phyloP scores from a whole-genome alignment of 2,113 vertebrate genomes.

The Engraulis encrasicolus region DNA sequence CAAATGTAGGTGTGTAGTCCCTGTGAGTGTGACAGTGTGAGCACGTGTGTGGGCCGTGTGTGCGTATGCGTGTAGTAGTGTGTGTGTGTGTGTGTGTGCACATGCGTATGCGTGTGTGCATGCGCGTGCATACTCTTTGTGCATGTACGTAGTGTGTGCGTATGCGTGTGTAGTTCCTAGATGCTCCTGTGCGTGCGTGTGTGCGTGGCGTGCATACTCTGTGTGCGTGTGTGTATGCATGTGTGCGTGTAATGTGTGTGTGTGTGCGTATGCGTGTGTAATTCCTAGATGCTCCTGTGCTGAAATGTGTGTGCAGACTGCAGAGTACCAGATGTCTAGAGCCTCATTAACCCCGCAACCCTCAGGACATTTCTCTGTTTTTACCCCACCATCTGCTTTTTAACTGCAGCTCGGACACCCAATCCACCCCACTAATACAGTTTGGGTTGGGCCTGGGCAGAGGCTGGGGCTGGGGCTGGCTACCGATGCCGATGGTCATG shows the following conservation, averaged over 20 bases:
- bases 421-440: slow-evolving; percentile 46
- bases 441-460: slow-evolving; percentile 42
- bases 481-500: no score
- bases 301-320: no score
- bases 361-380: slow-evolving; percentile 52
- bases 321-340: slow-evolving; percentile 38
- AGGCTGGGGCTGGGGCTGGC: no score
- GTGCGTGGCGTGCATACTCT: no score
- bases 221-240: no score
- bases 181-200: not conserved
- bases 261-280: not conserved
- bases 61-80: no score
- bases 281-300: not conserved
- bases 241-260: slow-evolving; percentile 21
- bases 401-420: slow-evolving; percentile 56
- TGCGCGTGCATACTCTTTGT: no score
- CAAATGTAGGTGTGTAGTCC: no score
- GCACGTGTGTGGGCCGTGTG: no score
- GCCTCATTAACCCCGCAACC: slow-evolving; percentile 58
- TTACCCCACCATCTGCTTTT: slow-evolving; percentile 60
- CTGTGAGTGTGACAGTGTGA: no score
- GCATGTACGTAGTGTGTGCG: not conserved
- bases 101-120: not conserved
- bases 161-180: not conserved
- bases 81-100: slow-evolving; percentile 16